A percentile compares a stretch with the other conserved stretches of the same genome.
These are phyloP conservation scores for Magallana ariakensis DNA, from an alignment of 1,140 invertebrate genomes.

Conservation along the genomic window DNA sequence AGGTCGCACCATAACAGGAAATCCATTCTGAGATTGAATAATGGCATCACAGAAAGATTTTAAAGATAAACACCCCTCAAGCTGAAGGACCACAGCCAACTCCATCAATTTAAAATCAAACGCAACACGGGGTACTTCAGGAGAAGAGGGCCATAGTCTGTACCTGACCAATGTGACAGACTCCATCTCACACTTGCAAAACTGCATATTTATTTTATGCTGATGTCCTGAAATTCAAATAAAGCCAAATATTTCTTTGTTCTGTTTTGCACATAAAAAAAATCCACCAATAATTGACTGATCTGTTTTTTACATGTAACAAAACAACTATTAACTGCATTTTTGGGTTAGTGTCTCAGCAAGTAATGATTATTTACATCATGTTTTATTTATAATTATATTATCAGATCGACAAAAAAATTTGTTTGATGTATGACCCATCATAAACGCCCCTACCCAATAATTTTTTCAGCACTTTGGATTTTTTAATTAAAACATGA, in stretches of 20 bases:
- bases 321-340: too few species aligned
- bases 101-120: conserved; percentile 50
- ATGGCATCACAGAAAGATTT: conserved; percentile 48
- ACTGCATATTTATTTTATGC: conserved; percentile 7
- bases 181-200: conserved; percentile 45
- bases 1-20: conserved; percentile 15
- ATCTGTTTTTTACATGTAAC: too few species aligned
- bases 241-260: not conserved
- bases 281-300: too few species aligned
- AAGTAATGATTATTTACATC: too few species aligned
- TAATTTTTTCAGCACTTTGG: too few species aligned
- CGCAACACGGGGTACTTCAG: conserved; percentile 37
- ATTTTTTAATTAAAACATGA: not conserved
- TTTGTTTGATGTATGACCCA: too few species aligned
- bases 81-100: conserved; percentile 37
- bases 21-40: conserved; percentile 31
- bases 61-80: conserved; percentile 35
- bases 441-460: too few species aligned
- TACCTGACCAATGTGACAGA: conserved; percentile 45
- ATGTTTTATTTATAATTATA: too few species aligned
- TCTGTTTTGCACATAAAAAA: too few species aligned
- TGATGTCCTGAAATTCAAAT: conserved; percentile 38
- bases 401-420: too few species aligned
- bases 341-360: too few species aligned
- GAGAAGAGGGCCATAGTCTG: conserved; percentile 45